Percentiles rank a stretch among this genome's conserved stretches.
These are phyloP conservation scores for Apodemia hepburni DNA, from an alignment of 2,888 invertebrate species.

Conservation along the genomic window DNA sequence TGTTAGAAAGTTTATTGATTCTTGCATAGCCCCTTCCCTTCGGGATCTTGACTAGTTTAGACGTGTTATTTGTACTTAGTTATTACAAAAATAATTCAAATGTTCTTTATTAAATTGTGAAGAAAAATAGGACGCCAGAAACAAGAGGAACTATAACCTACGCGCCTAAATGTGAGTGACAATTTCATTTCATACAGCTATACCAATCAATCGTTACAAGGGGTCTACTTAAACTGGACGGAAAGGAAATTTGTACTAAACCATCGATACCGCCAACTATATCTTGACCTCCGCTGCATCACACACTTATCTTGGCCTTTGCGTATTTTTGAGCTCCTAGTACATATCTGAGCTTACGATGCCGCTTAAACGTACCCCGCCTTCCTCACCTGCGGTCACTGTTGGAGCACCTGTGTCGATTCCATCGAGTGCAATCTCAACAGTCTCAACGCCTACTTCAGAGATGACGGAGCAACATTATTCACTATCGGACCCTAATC, in stretches of 20 bases:
- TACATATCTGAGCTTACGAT: constrained; percentile 1
- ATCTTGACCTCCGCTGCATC: background rate
- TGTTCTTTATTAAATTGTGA: background rate
- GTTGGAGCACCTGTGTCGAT: background rate
- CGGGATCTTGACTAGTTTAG: too few species aligned
- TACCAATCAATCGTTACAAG: background rate
- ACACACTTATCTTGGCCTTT: background rate
- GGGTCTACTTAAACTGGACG: background rate
- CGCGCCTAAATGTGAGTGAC: constrained; percentile 1
- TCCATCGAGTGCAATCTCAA: background rate
- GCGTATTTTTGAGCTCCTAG: background rate
- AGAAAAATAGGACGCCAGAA: constrained; percentile 2
- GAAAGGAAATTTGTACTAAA: constrained; percentile 2
- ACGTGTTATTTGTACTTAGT: background rate
- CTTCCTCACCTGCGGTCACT: background rate
- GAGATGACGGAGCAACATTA: background rate
- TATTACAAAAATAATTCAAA: background rate
- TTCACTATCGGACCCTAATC: background rate
- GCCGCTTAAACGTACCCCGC: background rate
- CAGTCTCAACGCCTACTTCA: background rate
- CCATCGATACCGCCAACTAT: background rate
- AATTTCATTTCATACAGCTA: background rate
- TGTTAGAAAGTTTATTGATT: too few species aligned
- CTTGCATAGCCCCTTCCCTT: too few species aligned
- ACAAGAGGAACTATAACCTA: background rate